A percentile compares a stretch with the other conserved stretches of the same genome.
Conservation (phyloP, 2,113 vertebrate species). For the Rhinolophus ferrumequinum region DNA sequence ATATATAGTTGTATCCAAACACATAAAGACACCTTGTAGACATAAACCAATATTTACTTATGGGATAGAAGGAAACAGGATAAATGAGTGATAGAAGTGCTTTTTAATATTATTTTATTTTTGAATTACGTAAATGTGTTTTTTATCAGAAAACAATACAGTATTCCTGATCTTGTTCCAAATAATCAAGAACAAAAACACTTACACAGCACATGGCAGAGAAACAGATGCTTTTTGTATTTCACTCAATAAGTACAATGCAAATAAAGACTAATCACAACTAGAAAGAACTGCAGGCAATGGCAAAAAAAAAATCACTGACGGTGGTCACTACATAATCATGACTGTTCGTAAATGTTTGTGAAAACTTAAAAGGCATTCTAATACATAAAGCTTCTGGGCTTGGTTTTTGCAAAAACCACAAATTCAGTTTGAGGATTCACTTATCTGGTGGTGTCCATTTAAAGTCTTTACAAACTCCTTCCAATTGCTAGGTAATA, state of each 20-base stretch:
- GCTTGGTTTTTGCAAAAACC: constrained; percentile 6
- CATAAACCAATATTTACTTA: constrained; percentile 1
- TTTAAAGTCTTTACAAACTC: not conserved
- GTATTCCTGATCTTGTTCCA: not conserved
- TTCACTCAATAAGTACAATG: not conserved
- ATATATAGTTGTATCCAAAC: not conserved
- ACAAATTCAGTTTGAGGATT: constrained; percentile 26
- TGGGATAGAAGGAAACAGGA: not conserved
- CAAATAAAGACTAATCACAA: constrained; percentile 16
- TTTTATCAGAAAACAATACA: not conserved
- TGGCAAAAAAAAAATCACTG: not conserved
- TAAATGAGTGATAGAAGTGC: not conserved
- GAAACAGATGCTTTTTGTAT: not conserved
- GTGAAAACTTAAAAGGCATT: constrained; percentile 15
- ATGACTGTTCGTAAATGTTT: not conserved
- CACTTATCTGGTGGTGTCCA: not conserved
- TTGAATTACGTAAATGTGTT: constrained; percentile 5
- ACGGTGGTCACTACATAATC: not conserved
- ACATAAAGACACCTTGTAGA: not conserved
- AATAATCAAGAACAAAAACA: constrained; percentile 55
- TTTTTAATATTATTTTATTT: constrained; percentile 28
- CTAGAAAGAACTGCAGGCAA: not conserved
- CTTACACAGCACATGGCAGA: not conserved
- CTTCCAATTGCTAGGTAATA: not conserved
- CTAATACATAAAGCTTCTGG: not conserved